Base-by-base conservation (phyloP, 2,888 invertebrate genomes). In the Pyrocoelia pectoralis region DNA sequence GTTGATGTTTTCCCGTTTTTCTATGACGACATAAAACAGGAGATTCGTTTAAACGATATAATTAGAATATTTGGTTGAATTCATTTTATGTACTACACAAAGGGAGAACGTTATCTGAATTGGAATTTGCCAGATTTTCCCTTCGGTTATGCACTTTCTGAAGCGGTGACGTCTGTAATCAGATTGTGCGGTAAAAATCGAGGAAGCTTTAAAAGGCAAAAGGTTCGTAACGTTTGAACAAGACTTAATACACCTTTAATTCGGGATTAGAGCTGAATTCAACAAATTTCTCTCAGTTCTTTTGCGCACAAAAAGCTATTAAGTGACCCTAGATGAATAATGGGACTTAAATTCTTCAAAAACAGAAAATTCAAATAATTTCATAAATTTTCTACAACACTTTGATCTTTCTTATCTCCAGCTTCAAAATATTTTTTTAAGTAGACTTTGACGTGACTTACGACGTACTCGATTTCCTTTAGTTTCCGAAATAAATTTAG, bases 401-500 rank as follows among this genome's bases (percentile, higher is more conserved):
- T 33, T 33, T 33, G 33, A 33, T 33, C 33, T 33, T 33, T 33
- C 33, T 33, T 33, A 33, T 33, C 33, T n/a, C 8, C 9, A 8
- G n/a, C 10, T n/a, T n/a, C 33, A 33, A 33, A 33, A 33, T 33
- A 33, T 33, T 33, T 33, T 33, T 33, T 43, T 43, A 17, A 13
- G 17, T 43, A 43, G 17, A 13, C 43, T 43, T 38, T 15, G 10
- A 43, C n/a, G 17, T 46, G 17, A 46, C 6, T 17, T 46, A 17
- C 46, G 15, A 18, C 15, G 17, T n/a, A n/a, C 8, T 46, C 18
- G 46, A 17, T 15, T 46, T 14, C 17, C 17, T 46, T 46, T 15
- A 46, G 46, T 18, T 46, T 18, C 17, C 46, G n/a, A 46, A 46
- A 46, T 46, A 46, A 46, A 46, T 46, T 46, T 17, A 46, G 46